phyloP scores from a whole-genome alignment of 2,113 vertebrate genomes.

The Chionis minor region DNA sequence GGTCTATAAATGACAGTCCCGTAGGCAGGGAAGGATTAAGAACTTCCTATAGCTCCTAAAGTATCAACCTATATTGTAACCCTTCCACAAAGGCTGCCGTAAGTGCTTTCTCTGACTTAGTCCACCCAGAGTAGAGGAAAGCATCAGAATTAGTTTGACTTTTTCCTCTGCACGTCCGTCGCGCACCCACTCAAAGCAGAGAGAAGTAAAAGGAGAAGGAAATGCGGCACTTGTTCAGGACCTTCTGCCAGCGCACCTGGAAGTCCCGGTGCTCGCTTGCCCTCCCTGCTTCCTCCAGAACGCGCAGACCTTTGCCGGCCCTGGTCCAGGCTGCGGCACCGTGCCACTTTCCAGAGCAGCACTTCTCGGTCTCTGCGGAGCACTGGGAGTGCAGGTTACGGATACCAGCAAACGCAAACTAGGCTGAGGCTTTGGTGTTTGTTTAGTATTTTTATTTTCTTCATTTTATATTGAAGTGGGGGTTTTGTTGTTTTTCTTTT shows the following conservation, averaged over 20 bases:
- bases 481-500: background rate
- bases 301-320: background rate
- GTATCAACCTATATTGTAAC: background rate
- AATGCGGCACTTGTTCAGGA: background rate
- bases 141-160: background rate
- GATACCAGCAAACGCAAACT: background rate
- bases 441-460: background rate
- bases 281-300: background rate
- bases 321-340: background rate
- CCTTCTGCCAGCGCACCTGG: background rate
- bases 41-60: slow-evolving; percentile 15
- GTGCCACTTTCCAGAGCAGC: background rate
- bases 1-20: background rate
- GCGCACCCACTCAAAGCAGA: background rate
- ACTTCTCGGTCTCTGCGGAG: too few species aligned
- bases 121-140: background rate
- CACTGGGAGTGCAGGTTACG: too few species aligned
- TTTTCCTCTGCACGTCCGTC: background rate
- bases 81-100: background rate
- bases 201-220: background rate
- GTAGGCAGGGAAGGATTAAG: slow-evolving; percentile 15
- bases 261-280: rapidly evolving
- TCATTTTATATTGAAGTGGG: background rate
- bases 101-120: background rate
- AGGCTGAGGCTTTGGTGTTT: background rate